A percentile compares a stretch with the other conserved stretches of the same genome.
These are phyloP conservation scores for Mustela nigripes DNA, from an alignment of 2,113 vertebrate genomes.

Conservation along the genomic window DNA sequence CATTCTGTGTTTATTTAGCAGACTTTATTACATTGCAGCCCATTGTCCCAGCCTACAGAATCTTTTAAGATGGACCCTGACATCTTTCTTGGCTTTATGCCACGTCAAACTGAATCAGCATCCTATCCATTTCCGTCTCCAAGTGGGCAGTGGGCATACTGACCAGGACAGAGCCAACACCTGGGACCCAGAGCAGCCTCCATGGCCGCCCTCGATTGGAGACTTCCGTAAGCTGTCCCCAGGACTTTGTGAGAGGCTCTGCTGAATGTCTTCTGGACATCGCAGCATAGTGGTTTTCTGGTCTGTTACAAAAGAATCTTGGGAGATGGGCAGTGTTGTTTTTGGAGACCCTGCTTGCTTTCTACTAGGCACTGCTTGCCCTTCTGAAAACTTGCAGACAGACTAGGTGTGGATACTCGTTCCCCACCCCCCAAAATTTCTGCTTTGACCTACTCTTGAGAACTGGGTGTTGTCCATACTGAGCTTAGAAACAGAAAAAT, in stretches of 20 bases:
- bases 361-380: neutral
- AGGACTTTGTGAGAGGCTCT: neutral
- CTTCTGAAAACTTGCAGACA: neutral
- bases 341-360: neutral
- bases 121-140: neutral
- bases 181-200: neutral
- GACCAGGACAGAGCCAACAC: neutral
- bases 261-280: neutral
- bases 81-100: neutral
- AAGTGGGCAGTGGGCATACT: neutral
- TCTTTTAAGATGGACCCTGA: neutral
- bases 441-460: neutral
- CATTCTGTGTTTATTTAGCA: neutral
- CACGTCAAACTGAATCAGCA: neutral
- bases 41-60: neutral
- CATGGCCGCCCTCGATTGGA: fast-evolving
- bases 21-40: neutral
- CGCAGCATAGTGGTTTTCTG: neutral
- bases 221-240: neutral
- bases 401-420: neutral
- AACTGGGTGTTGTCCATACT: neutral
- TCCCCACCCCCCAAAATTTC: neutral
- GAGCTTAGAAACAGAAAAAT: neutral
- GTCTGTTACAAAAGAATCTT: neutral
- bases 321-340: neutral